Base-by-base conservation (phyloP, 2,888 invertebrate genomes). In the Euproctis similis region DNA sequence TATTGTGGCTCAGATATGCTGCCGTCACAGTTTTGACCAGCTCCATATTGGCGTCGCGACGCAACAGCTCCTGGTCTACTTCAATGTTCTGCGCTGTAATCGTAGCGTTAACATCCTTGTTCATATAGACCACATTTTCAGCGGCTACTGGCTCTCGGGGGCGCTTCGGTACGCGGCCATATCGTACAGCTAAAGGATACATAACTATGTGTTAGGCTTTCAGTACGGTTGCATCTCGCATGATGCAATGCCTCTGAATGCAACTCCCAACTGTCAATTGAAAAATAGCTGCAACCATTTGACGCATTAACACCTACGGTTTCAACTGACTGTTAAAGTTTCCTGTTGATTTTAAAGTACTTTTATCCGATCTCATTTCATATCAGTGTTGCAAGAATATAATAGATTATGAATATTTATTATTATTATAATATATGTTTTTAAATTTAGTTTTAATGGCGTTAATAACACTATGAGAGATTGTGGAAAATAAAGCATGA, bases 161-260 rank as follows among this genome's bases (percentile, higher is more conserved):
- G 55, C 96, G 88, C 80, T 97, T 98, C 42, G 98, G 97, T 53
- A 97, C 97, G 46, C 97, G 89, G 48, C 98, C 97, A 87, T 98
- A 98, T 67, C 97, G 88, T 44, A 97, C 97, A 65, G 97, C 96
- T 96, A 86, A 23, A 46, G 56, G 45, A 37, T 26, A 14, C 14
- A n/a, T n/a, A n/a, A n/a, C n/a, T n/a, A n/a, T n/a, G n/a, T n/a
- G n/a, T n/a, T n/a, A n/a, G n/a, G 10, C 10, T 23, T 30, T 33
- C 27, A 28, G 44, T 57, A 31, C 9, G 10, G 24, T 13, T 63
- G 64, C 69, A 67, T 49, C 41, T 44, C 48, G 47, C 46, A 37
- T 40, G 29, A 28, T 25, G 34, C 33, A 21, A 9, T 43, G 43
- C 50, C 46, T 42, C 53, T 52, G 48, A 54, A 53, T 45, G 42